Conservation (phyloP, 2,797 vertebrate genomes). For the Macrochelys suwanniensis region DNA sequence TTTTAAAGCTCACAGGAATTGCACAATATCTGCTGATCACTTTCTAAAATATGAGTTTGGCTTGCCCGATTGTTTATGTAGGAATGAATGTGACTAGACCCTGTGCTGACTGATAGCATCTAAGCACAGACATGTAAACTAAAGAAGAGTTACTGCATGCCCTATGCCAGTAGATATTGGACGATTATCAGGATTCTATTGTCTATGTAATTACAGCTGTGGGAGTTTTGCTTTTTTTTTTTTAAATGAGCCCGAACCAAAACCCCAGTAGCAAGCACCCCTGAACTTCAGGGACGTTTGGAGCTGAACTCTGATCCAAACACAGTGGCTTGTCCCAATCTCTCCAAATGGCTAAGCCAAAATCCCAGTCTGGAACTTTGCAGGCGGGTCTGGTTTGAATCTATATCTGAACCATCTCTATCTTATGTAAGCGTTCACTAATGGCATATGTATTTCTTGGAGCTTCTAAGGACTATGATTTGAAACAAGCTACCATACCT, state of each 20-base stretch:
- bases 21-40: fast-evolving
- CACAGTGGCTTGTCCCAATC: background rate
- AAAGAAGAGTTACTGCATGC: fast-evolving
- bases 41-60: background rate
- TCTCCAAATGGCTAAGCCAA: background rate
- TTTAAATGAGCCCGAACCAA: background rate
- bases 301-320: background rate
- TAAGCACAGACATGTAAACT: fast-evolving
- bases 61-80: background rate
- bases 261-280: background rate
- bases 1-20: fast-evolving
- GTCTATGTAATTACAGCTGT: background rate
- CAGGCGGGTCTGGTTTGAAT: background rate
- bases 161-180: background rate
- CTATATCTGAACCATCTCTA: background rate
- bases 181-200: background rate
- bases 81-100: background rate
- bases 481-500: background rate
- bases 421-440: background rate
- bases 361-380: background rate
- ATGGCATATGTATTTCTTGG: background rate
- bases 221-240: too few species aligned
- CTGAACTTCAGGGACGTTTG: fast-evolving
- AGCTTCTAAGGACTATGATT: background rate
- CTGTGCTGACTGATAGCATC: fast-evolving